Base-by-base conservation (phyloP, 2,797 vertebrate genomes). In the Agapornis canus region DNA sequence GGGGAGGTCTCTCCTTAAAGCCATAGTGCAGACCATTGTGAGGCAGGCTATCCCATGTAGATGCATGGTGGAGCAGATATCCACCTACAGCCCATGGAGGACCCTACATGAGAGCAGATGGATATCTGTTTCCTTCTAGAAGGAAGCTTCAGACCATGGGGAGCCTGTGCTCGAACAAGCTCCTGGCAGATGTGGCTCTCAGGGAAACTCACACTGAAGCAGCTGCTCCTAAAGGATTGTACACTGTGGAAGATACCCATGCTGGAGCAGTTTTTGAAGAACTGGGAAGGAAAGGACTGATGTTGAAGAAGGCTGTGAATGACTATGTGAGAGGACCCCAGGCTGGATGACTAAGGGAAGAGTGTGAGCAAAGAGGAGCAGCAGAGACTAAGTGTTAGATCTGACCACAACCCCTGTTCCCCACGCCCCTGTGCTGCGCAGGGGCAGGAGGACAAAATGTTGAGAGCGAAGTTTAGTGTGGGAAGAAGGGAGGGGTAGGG, bases 41-140 rank as follows among this genome's bases (percentile, higher is more conserved):
- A 12, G 22, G 42, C 21, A 54, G 32, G 29, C 2, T 63, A 32
- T 63, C 7, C 14, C 48, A 32, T 45, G 52, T 47, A 60, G 5
- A 29, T 20, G 16, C 35, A 32, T 1, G 13, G 18, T 19, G 39
- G 40, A 71, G 21, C 26, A 43, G 31, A 25, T 12, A 16, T 8
- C 20, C 26, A 82, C 66, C 32, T 56, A 56, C 6, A 56, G 31
- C 13, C n/a, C 19, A 2, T 1, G 6, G n/a, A 43, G 15, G 25
- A 47, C 10, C 7, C 32, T 47, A 29, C 2, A 6, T 2, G 0
- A 2, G 9, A 47, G 40, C 20, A 47, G 47, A 39, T 8, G 10
- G 7, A 7, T 10, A 8, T n/a, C 19, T 54, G 52, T n/a, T n/a
- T 54, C 31, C 31, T n/a, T 54, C 47, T 12, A 45, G 10, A 76